Evolutionary conservation across 1,140 invertebrate species (phyloP), one percentile per base, ranked within the genome.

Genomic region (Drosophila punjabiensis): DNA sequence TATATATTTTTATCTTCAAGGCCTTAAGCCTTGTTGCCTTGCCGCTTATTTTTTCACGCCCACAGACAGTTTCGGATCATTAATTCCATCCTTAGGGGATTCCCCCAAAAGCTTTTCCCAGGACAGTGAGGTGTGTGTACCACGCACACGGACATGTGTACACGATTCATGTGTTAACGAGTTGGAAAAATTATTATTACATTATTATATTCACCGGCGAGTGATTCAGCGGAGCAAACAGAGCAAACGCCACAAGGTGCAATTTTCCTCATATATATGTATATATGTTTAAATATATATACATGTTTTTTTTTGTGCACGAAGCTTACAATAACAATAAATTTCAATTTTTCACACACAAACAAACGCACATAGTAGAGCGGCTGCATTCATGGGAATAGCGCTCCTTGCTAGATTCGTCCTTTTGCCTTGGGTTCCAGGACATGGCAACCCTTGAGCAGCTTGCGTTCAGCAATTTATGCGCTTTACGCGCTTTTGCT

Each of bases 131-230:
- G n/a, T 56, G 50, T n/a, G 30, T 45, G 24, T 45, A 4, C 13
- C 20, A 32, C 18, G 20, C 14, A 52, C 10, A 13, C 30, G 16
- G 20, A n/a, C 14, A 39, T 59, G 18, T 61, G 56, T 45, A 75
- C 71, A 81, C 81, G 80, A 83, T 88, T 78, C 73, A 56, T 77
- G 84, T 87, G 86, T 82, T 89, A 89, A 89, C 86, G 86, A 90
- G 86, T 90, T 89, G 86, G 87, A 86, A 90, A 91, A 86, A 91
- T 82, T 86, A 90, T 90, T 90, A 91, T 90, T 90, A 86, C 86
- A 78, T 90, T 90, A 90, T 90, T 90, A 90, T 90, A 86, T 86
- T 90, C 33, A 76, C 82, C 82, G 89, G 69, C 75, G 52, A 79
- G 82, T 75, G 81, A 89, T 82, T 82, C 75, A 78, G 47, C 45